Base-by-base conservation (phyloP, 1,140 invertebrate species). In the Drosophila punjabiensis region DNA sequence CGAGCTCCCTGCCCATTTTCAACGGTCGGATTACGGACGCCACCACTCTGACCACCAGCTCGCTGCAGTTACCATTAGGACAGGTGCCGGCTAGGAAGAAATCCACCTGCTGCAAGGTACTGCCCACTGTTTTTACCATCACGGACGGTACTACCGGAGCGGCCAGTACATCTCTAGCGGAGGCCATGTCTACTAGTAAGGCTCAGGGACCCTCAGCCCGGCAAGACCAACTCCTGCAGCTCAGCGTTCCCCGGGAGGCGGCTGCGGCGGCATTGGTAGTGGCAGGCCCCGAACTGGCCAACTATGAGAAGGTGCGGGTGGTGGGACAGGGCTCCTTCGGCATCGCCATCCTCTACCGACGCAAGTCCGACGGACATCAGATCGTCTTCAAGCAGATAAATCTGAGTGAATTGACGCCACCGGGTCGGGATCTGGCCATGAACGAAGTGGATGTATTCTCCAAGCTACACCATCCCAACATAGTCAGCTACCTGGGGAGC, bases 381-480 rank as follows among this genome's bases (percentile, higher is more conserved):
- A 96, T 97, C 3, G 96, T 97, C 8, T 94, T 97, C 7, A 97
- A 97, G 88, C 96, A 97, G 91, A 96, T 97, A 30, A 96, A 96
- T 92, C 95, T 97, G 93, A 94, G 95, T 80, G 96, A 97, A 78
- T 86, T 97, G n/a, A 95, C 95, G 39, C 94, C 95, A 4, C 85
- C 94, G 3, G 96, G 97, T 84, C 91, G 96, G 59, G 95, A 96
- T 89, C 92, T 96, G 91, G 95, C 96, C n/a, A 94, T 97, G 56
- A 97, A 97, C 93, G 96, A 97, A 93, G 96, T 96, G 47, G 94
- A 95, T 82, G 95, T 97, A 3, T 94, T 97, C 48, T 95, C 96
- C 4, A 94, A 95, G 80, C 87, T 97, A 20, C 94, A 96, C 78
- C 96, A 97, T 93, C 96, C 96, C 7, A 96, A 97, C 88, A 97